phyloP scores from a whole-genome alignment of 2,113 vertebrate genomes.

The Ploceus nigricollis region DNA sequence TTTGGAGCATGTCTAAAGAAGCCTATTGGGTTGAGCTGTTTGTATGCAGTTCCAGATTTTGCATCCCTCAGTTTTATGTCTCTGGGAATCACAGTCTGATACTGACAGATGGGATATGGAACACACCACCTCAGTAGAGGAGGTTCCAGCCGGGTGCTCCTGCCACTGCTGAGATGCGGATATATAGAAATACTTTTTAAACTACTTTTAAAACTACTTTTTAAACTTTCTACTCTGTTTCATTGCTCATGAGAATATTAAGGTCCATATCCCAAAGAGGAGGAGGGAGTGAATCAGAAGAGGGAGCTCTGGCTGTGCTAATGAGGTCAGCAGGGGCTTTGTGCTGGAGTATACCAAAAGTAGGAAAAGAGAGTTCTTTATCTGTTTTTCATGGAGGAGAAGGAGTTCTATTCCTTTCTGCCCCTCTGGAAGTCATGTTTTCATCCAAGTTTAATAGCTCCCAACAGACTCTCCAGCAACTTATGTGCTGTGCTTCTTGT shows the following conservation, averaged over 20 bases:
- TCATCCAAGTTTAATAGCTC: background rate
- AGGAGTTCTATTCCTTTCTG: background rate
- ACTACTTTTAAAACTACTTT: too few species aligned
- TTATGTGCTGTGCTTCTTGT: background rate
- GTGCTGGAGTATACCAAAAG: background rate
- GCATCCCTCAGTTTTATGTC: background rate
- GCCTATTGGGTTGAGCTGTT: background rate
- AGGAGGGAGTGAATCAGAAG: conserved; percentile 21
- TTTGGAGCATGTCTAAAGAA: background rate
- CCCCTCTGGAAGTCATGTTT: background rate
- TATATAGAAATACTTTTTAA: too few species aligned
- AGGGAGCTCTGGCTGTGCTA: conserved; percentile 28
- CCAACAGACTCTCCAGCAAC: background rate
- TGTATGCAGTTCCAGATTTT: background rate
- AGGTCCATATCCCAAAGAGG: background rate
- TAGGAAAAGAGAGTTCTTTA: background rate
- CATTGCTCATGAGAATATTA: background rate
- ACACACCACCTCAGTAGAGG: background rate
- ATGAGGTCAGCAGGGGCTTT: background rate
- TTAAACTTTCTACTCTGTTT: too few species aligned
- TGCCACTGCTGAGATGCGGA: too few species aligned
- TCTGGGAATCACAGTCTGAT: background rate
- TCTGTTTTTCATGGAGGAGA: background rate
- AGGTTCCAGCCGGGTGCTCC: background rate
- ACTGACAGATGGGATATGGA: background rate